Base-by-base conservation (phyloP, 2,888 invertebrate species). In the Drosophila dives region DNA sequence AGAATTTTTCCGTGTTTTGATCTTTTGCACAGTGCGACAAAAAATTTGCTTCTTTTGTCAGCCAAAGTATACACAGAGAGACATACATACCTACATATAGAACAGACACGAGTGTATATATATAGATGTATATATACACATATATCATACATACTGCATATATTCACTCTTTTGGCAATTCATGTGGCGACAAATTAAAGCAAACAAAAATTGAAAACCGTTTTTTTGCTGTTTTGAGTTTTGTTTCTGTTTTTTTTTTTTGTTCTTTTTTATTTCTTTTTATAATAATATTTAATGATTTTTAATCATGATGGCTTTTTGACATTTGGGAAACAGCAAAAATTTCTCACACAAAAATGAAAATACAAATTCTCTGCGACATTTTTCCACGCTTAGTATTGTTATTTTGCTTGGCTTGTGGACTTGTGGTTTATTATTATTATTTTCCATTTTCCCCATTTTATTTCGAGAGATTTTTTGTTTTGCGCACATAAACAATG, bases 1-100 rank as follows among this genome's bases (percentile, higher is more conserved):
- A 87, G 87, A 87, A 89, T 90, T 87, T 87, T 90, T 90, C 89
- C 89, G 90, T 87, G 86, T 90, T 86, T 86, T 90, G 86, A 86
- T 90, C 90, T 86, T 77, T 76, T 76, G 77, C 77, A 80, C 70
- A 77, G 80, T 75, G 77, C 77, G 75, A 80, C 71, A 60, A 70
- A 74, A 72, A 83, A 78, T 77, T 74, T 76, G 75, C 77, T 72
- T 80, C 80, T 81, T 80, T 80, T 81, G 79, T 80, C 72, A 75
- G 65, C 59, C 53, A 73, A 70, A 58, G 51, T 69, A 54, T 45
- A 48, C 20, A 62, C 38, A 56, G 26, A 59, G 29, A 61, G n/a
- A 42, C 23, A 60, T 51, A 58, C 48, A 62, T 53, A 53, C 33
- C 23, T 61, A 38, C 54, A 54, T 48, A 34, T 48, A 48, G 23